Percentiles rank a stretch among this genome's conserved stretches.
Evolutionary conservation across 1,140 invertebrate species (phyloP).

Genomic region (Leptoteleia sp.): DNA sequence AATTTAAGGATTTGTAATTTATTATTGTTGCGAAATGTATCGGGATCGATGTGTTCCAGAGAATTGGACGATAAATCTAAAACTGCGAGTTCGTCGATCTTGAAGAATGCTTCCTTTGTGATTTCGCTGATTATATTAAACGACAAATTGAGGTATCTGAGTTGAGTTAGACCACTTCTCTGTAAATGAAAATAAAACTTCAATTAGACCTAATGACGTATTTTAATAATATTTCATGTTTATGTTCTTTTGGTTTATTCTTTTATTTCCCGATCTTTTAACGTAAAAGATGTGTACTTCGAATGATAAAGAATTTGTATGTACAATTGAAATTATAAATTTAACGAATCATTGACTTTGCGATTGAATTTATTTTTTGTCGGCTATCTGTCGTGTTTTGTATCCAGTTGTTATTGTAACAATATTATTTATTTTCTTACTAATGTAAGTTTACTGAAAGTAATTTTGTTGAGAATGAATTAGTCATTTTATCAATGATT

Average conservation of each 20-base stretch:
- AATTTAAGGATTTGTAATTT: slow-evolving; percentile 72
- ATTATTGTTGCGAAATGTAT: slow-evolving; percentile 68
- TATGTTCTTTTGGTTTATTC: background rate
- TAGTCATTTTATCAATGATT: slow-evolving; percentile 7
- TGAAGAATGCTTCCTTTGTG: slow-evolving; percentile 68
- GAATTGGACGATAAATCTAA: slow-evolving; percentile 76
- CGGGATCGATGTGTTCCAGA: slow-evolving; percentile 69
- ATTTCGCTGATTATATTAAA: slow-evolving; percentile 75
- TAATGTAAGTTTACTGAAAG: too few species aligned
- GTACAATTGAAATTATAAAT: slow-evolving; percentile 17
- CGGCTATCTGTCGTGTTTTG: too few species aligned
- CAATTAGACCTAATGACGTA: slow-evolving; percentile 6
- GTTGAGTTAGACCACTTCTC: slow-evolving; percentile 70
- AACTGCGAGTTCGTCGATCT: slow-evolving; percentile 69
- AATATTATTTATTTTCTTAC: too few species aligned
- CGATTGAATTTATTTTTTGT: background rate
- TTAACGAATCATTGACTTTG: slow-evolving; percentile 8
- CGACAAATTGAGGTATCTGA: slow-evolving; percentile 76
- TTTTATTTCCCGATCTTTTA: too few species aligned
- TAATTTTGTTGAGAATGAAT: slow-evolving; percentile 1
- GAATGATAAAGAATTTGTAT: slow-evolving; percentile 3
- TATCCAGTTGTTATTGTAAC: too few species aligned
- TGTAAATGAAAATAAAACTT: slow-evolving; percentile 58
- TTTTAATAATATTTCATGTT: background rate
- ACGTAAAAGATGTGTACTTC: too few species aligned